Evolutionary conservation across 2,797 vertebrate genomes (phyloP), one percentile per base, ranked within the genome.

Genomic region (Pipistrellus pygmaeus): DNA sequence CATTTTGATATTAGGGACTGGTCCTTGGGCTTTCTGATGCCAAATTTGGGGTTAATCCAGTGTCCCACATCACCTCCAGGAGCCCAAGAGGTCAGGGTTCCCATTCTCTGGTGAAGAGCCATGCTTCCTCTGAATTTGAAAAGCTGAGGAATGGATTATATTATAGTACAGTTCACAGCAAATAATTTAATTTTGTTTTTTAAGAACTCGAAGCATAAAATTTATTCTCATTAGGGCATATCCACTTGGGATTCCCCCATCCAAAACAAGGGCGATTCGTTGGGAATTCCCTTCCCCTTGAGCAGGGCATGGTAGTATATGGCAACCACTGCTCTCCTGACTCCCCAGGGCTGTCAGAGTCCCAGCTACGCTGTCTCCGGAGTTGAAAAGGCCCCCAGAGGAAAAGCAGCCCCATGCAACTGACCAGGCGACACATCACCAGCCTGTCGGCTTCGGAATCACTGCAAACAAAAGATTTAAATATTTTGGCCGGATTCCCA

Each of bases 191-290:
- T 55, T 60, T 69, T 91, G 25, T 68, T 35, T 82, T 68, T 78
- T 62, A 82, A 88, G 41, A 96, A 73, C 46, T 92, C 11, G 62
- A 88, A 83, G 46, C 25, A 21, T 51, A 68, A 60, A 48, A 46
- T 46, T 1, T n/a, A 27, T 53, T 73, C 51, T 69, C 20, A 2
- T 51, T 60, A 51, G 13, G 4, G 21, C 23, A 44, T 15, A 46
- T 75, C 46, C 76, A 10, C 17, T 60, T 80, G 83, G 69, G 8
- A 8, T 60, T 60, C 21, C 69, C 73, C 41, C 11, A 23, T 15
- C 11, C 72, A 60, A 48, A 90, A 53, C 46, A 62, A 76, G 12
- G 60, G 62, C 78, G 73, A 60, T 4, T 72, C 35, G 5, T 48
- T 32, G 18, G 62, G 46, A 71, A 3, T 32, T 32, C 18, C 11